Base-by-base conservation (phyloP, 2,797 vertebrate genomes). In the Parauchenoglanis punctatus region DNA sequence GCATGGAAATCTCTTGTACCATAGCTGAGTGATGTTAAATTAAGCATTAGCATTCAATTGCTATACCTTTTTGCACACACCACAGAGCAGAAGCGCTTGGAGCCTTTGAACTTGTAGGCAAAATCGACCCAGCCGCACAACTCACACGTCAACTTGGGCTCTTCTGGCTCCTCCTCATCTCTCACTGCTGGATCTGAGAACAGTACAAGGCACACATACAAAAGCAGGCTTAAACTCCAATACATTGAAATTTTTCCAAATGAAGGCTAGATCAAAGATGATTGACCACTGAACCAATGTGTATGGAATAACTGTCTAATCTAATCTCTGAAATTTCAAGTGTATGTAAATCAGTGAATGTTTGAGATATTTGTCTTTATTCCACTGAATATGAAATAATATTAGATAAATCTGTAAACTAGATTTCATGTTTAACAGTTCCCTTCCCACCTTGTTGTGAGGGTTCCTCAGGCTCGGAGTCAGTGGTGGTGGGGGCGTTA, bases 81-180 rank as follows among this genome's bases (percentile, higher is more conserved):
- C 95, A 98, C 96, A 23, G 98, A 99, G 90, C 98, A 99, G 93
- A 99, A 99, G 46, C 98, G 96, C 91, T 99, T 99, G 0, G 98
- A 98, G 88, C 97, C 97, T 94, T 99, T 99, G 95, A 99, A 99
- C 44, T 98, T 99, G 94, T 97, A 98, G 18, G 97, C 97, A 28
- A 99, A 98, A 94, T 99, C 97, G 2, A 99, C 97, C 91, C 97
- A 97, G 87, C 98, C 98, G 0, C 98, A 99, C 93, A 98, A 97
- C 89, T 99, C 98, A 76, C 98, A 99, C 10, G 98, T 99, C 95
- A 99, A 93, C 92, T 98, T 99, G 54, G 98, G 98, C 86, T 97
- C 97, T 4, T 95, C 93, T 0, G 68, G 25, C 35, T 96, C 91
- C 13, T 96, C 96, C 88, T 92, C 92, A 49, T 90, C 95, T 93